Evolutionary conservation across 2,888 invertebrate species (phyloP).

Genomic region (Apamea epomidion): DNA sequence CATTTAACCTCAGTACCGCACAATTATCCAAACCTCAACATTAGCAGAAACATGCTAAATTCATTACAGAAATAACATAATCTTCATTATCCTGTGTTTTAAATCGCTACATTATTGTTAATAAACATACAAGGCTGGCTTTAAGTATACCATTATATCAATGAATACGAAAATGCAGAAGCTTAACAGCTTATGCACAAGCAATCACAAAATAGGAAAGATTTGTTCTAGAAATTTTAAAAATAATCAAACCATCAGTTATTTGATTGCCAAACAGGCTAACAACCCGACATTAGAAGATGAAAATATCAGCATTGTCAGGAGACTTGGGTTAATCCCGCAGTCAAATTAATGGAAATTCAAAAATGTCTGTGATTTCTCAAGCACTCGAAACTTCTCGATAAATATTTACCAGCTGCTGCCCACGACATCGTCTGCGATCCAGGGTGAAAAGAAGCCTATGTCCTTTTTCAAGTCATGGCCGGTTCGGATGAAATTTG

Average conservation of each 20-base stretch:
- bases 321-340: background rate
- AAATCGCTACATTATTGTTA: conserved; percentile 63
- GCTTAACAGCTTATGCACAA: background rate
- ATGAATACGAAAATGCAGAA: conserved; percentile 24
- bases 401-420: background rate
- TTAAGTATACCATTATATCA: conserved; percentile 59
- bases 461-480: too few species aligned
- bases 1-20: conserved; percentile 23
- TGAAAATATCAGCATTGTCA: background rate
- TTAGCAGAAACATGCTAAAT: conserved; percentile 58
- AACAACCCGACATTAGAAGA: background rate
- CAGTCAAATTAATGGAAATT: background rate
- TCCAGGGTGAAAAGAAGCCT: too few species aligned
- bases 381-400: too few species aligned
- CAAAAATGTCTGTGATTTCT: background rate
- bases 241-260: background rate
- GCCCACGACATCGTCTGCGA: too few species aligned
- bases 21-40: conserved; percentile 56
- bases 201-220: background rate
- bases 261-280: background rate
- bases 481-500: too few species aligned
- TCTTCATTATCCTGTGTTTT: conserved; percentile 61
- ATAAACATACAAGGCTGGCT: conserved; percentile 66
- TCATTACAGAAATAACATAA: conserved; percentile 59
- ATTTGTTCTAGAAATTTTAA: background rate